Conservation (phyloP, 1,140 invertebrate species). For the Linepithema humile region DNA sequence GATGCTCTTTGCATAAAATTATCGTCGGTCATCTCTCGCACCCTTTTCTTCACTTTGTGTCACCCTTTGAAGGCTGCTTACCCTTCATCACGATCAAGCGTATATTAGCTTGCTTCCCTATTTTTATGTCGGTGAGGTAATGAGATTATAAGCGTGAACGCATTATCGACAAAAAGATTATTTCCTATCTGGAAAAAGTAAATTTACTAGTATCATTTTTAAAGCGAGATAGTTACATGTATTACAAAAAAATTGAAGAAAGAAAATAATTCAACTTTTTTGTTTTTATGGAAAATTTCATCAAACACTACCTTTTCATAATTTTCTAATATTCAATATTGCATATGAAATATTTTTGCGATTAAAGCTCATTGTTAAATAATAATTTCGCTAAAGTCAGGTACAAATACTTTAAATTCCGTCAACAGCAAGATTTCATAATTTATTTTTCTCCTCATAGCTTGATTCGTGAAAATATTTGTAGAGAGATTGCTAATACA, state of each 20-base stretch:
- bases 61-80: constrained; percentile 45
- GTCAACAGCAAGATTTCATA: not conserved
- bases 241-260: not conserved
- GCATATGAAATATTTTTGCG: not conserved
- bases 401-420: not conserved
- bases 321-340: not conserved
- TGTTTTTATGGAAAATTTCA: not conserved
- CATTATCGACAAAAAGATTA: constrained; percentile 40
- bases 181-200: constrained; percentile 30
- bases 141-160: constrained; percentile 43
- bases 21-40: constrained; percentile 12
- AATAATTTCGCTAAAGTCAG: not conserved
- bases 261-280: not conserved
- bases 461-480: not conserved
- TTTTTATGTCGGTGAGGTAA: constrained; percentile 42
- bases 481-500: not conserved
- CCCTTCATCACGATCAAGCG: constrained; percentile 48
- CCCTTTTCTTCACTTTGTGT: constrained; percentile 35
- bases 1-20: constrained; percentile 43
- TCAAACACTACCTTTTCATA: not conserved
- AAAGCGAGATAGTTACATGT: constrained; percentile 19
- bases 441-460: not conserved
- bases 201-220: constrained; percentile 13
- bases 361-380: not conserved
- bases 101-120: constrained; percentile 42